Evolutionary conservation across 2,113 vertebrate genomes (phyloP), one percentile per base, ranked within the genome.

Genomic region (Sturnira hondurensis): DNA sequence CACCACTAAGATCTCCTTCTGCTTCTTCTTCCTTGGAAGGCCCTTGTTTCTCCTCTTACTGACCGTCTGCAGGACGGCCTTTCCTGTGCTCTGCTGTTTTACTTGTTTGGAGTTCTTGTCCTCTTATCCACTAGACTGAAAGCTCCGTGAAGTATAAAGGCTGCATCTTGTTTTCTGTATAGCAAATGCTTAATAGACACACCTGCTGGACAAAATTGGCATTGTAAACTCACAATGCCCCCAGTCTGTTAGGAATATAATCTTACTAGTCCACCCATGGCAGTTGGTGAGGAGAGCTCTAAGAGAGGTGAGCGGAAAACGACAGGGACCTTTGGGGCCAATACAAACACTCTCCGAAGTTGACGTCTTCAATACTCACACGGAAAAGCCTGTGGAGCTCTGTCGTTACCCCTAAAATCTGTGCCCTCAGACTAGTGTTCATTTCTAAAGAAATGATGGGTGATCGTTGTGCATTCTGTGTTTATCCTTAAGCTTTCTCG

Each of bases 31-130:
- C 20, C 67, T 89, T 38, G 45, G 24, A 52, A 74, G 6, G 71
- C 20, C 0, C 0, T 80, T 68, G 10, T 26, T 26, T 47, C 73
- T 67, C 10, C 10, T 63, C n/a, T 10, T 12, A 19, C 0, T 4
- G 19, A 14, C 47, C 5, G 0, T 68, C n/a, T 70, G 15, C 17
- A 68, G 31, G 22, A 5, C 4, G 13, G 9, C 7, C 56, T 61
- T 83, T n/a, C 22, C 12, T 45, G 22, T 78, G 19, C 43, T 83
- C 74, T 61, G 45, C 31, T 36, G 28, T 86, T 76, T 63, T 4
- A 6, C 4, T 33, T 2, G 76, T 41, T 56, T 31, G 20, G 36
- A 31, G 10, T 52, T 76, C 81, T 26, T 89, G 15, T 84, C 43
- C 0, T 73, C 76, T 84, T 63, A 15, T 26, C 20, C n/a, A 3